These are phyloP conservation scores for Calliphora vomitoria DNA, from an alignment of 2,888 invertebrate genomes.

Conservation along the genomic window DNA sequence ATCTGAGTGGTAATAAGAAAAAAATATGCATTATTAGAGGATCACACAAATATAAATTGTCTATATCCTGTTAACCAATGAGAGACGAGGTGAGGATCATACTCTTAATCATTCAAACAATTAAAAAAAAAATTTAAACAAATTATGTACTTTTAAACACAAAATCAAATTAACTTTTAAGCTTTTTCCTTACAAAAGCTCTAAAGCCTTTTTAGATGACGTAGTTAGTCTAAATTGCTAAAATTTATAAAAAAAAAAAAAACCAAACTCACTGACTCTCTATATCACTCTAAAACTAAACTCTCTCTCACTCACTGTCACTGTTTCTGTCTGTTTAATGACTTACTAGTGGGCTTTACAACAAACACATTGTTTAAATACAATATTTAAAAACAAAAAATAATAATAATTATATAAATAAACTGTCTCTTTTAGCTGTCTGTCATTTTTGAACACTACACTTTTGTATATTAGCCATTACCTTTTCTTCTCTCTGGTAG, in stretches of 20 bases:
- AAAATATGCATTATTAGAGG: conserved; percentile 72
- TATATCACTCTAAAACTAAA: conserved; percentile 67
- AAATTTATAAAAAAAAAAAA: conserved; percentile 28
- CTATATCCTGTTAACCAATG: conserved; percentile 74
- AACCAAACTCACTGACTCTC: conserved; percentile 73
- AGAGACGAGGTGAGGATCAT: conserved; percentile 75
- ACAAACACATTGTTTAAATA: conserved; percentile 25
- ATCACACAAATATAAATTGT: conserved; percentile 72
- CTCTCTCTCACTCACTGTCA: conserved; percentile 56
- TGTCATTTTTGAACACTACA: conserved; percentile 54
- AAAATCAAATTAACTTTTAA: conserved; percentile 72
- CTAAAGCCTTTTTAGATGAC: conserved; percentile 68
- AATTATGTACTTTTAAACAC: conserved; percentile 65
- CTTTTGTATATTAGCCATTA: conserved; percentile 65
- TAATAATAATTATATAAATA: conserved; percentile 55
- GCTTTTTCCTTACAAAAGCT: conserved; percentile 72
- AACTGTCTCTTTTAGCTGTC: conserved; percentile 52
- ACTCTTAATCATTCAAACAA: conserved; percentile 72
- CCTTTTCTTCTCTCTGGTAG: conserved; percentile 34
- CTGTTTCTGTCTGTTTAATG: conserved; percentile 64
- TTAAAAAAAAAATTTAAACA: conserved; percentile 50
- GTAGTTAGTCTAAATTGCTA: conserved; percentile 74
- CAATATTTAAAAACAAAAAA: conserved; percentile 65
- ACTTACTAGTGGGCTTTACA: conserved; percentile 47
- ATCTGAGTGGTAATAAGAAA: conserved; percentile 72